Evolutionary conservation across 2,113 vertebrate genomes (phyloP), one percentile per base, ranked within the genome.

Genomic region (Gallinago undulata): DNA sequence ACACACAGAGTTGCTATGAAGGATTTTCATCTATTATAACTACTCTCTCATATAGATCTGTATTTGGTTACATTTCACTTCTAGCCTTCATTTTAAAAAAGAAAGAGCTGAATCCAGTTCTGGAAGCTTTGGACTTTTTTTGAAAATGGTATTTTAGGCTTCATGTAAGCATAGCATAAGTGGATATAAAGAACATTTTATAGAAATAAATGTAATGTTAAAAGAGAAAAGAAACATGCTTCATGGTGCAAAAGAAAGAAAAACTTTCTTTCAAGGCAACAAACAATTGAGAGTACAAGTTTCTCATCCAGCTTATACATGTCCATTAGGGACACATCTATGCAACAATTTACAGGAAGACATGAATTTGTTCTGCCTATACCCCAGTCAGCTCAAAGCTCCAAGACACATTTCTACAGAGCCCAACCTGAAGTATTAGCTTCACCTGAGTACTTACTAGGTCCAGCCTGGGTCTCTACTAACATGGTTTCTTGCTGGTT

Each of bases 361-460:
- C 10, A 24, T 17, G 43, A 81, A 53, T 8, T 93, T 75, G 5
- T 3, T 57, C 24, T 81, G 35, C 6, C 41, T 41, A 4, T 62
- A 48, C 28, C 50, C 11, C 7, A 11, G 24, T 22, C 9, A 39
- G 15, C 43, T 94, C 25, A 77, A 89, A 87, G 28, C 22, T 0
- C 0, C 13, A 33, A 87, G 25, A 30, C 28, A 45, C 0, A 3
- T 37, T 87, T 25, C 5, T 0, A 1, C 18, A 41, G 28, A 84
- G 47, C 37, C 6, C 2, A 7, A 33, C 17, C 7, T 50, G 66
- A 67, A 89, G 57, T 23, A 63, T 16, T 16, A 77, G 10, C 16
- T 85, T 66, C 31, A 19, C 4, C 30, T 69, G 21, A 76, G 16
- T 22, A 11, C 39, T 76, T 62, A 13, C 10, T 35, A 18, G 19